These are phyloP conservation scores for Endotricha flammealis DNA, from an alignment of 2,888 invertebrate genomes.

Conservation along the genomic window DNA sequence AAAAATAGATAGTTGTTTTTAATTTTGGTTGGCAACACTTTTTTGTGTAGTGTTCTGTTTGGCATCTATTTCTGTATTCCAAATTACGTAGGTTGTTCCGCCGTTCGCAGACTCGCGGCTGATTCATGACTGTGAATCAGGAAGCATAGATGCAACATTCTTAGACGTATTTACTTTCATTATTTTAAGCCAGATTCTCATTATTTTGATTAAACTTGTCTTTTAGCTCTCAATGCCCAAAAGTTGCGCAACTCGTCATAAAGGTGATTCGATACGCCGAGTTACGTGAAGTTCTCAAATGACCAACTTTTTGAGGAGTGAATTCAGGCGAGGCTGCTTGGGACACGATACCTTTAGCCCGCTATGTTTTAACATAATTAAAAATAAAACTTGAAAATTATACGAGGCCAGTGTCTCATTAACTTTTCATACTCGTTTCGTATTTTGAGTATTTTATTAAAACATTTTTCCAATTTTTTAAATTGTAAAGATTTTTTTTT, in stretches of 20 bases:
- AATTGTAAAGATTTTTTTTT: no score
- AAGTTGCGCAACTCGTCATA: constrained; percentile 3
- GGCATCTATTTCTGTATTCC: not conserved
- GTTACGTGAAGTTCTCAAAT: constrained; percentile 7
- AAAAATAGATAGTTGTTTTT: no score
- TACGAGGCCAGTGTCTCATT: no score
- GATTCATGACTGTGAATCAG: not conserved
- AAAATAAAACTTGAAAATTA: no score
- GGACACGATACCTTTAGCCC: no score
- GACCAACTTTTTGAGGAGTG: not conserved
- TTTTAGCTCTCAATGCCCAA: constrained; percentile 1
- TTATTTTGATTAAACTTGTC: not conserved
- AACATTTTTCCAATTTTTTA: no score
- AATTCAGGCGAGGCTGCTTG: constrained; percentile 1
- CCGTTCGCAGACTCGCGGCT: not conserved
- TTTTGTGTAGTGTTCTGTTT: not conserved
- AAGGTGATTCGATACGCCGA: constrained; percentile 8
- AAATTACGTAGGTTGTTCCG: not conserved
- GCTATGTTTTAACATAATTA: no score
- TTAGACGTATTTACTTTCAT: not conserved
- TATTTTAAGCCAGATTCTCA: not conserved
- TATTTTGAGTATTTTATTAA: no score
- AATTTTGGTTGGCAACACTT: not conserved
- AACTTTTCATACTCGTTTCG: no score
- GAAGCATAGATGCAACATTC: not conserved